These are phyloP conservation scores for Neoascia interrupta DNA, from an alignment of 2,888 invertebrate species.

Conservation along the genomic window DNA sequence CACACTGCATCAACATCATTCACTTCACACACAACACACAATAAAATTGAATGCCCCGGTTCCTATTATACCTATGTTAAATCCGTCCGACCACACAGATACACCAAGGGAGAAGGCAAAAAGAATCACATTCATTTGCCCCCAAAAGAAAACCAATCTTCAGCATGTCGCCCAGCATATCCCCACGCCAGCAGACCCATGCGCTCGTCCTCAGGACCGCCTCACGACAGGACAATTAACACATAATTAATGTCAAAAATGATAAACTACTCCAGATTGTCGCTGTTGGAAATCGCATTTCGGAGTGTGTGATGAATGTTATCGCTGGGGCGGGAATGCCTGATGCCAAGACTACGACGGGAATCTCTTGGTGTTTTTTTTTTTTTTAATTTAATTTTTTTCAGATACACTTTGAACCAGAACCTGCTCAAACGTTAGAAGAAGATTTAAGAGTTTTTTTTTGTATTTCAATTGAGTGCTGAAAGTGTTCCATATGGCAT, in stretches of 20 bases:
- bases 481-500: background rate
- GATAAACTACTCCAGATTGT: constrained; percentile 58
- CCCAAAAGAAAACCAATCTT: constrained; percentile 28
- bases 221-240: constrained; percentile 66
- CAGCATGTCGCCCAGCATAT: constrained; percentile 14
- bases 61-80: background rate
- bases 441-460: constrained; percentile 37
- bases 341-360: background rate
- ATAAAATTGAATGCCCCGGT: constrained; percentile 36
- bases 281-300: constrained; percentile 33
- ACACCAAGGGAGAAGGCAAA: background rate
- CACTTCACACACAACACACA: constrained; percentile 11
- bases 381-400: background rate
- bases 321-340: constrained; percentile 12
- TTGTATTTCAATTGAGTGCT: constrained; percentile 38
- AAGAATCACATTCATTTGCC: constrained; percentile 21
- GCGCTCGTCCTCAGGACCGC: constrained; percentile 15
- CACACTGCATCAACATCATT: constrained; percentile 36
- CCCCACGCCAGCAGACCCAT: too few relatives aligned
- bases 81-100: background rate
- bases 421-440: constrained; percentile 14
- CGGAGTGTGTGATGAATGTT: constrained; percentile 39
- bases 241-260: constrained; percentile 67
- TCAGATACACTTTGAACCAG: background rate
- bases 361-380: background rate